Evolutionary conservation across 1,140 invertebrate species (phyloP), one percentile per base, ranked within the genome.

Genomic region (Neomicropteryx cornuta): DNA sequence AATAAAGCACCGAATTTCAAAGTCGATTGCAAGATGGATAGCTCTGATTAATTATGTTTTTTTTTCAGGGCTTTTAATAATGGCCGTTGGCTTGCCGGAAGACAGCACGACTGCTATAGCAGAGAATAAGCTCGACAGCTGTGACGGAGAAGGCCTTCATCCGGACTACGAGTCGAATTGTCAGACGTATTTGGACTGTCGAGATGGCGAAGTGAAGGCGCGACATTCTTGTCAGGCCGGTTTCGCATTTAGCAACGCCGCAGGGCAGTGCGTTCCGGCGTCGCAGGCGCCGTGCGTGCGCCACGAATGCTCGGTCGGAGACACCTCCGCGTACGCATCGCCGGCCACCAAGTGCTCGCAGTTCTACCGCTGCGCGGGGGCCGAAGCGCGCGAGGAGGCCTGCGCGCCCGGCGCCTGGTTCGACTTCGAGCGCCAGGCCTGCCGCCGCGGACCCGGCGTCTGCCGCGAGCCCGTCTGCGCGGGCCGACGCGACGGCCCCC

Each of bases 401-500:
- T 52, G 48, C 14, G 43, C 53, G 21, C 46, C 56, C 32, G 2
- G 70, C 64, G 47, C 75, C 76, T 30, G 62, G 51, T 18, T 69
- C 62, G 1, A 71, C 73, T 49, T 75, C 68, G 52, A 76, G 76
- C 6, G 61, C 55, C 14, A 56, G 51, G 5, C 60, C 62, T 8
- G 53, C 48, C 4, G 68, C 56, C 16, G 51, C 46, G 46, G 71
- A 74, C n/a, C 54, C 56, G 4, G 39, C 17, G n/a, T 62, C 51
- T 0, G 40, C 33, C n/a, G 46, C 59, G 3, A 70, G 68, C 2
- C 56, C 62, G 28, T 60, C 47, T 10, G 65, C 59, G 44, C 66
- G 66, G 55, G 40, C 1, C 46, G 42, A 42, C 65, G 62, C 5
- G 41, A 48, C 4, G 53, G 39, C 1, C 56, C 52, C 33, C 65